phyloP scores from a whole-genome alignment of 2,888 invertebrate species.

The Tachina fera region DNA sequence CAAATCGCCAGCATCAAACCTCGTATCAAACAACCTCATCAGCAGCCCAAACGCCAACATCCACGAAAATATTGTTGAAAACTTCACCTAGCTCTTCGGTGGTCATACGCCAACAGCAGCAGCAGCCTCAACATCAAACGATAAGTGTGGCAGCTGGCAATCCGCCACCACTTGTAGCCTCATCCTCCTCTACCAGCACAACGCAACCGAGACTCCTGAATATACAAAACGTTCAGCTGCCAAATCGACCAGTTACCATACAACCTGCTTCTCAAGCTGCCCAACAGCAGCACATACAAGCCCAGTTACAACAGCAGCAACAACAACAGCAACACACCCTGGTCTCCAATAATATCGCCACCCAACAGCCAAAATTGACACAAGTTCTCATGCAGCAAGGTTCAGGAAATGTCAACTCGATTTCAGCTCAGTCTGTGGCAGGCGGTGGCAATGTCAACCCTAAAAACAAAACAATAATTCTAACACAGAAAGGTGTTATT shows the following conservation, averaged over 20 bases:
- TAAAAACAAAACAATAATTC: constrained; percentile 82
- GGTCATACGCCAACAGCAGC: constrained; percentile 78
- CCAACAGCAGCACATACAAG: constrained; percentile 82
- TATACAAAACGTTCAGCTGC: constrained; percentile 82
- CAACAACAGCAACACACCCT: constrained; percentile 78
- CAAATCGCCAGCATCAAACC: constrained; percentile 77
- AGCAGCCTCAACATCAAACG: constrained; percentile 72
- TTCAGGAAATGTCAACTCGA: constrained; percentile 72
- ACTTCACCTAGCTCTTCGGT: constrained; percentile 82
- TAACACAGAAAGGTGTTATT: constrained; percentile 82
- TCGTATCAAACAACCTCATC: constrained; percentile 79
- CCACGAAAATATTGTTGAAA: constrained; percentile 82
- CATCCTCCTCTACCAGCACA: constrained; percentile 73
- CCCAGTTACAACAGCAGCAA: constrained; percentile 81
- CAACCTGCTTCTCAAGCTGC: constrained; percentile 83
- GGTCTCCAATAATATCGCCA: constrained; percentile 81
- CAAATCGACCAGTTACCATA: constrained; percentile 82
- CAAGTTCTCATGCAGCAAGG: constrained; percentile 81
- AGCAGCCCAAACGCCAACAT: constrained; percentile 76
- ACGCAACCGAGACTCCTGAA: constrained; percentile 80
- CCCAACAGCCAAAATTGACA: constrained; percentile 82
- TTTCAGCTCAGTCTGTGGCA: constrained; percentile 69
- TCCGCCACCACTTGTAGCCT: constrained; percentile 82
- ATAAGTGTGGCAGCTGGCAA: constrained; percentile 76
- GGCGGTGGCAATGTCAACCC: constrained; percentile 75